Conservation (phyloP, 2,888 invertebrate species). For the Leistus spinibarbis region DNA sequence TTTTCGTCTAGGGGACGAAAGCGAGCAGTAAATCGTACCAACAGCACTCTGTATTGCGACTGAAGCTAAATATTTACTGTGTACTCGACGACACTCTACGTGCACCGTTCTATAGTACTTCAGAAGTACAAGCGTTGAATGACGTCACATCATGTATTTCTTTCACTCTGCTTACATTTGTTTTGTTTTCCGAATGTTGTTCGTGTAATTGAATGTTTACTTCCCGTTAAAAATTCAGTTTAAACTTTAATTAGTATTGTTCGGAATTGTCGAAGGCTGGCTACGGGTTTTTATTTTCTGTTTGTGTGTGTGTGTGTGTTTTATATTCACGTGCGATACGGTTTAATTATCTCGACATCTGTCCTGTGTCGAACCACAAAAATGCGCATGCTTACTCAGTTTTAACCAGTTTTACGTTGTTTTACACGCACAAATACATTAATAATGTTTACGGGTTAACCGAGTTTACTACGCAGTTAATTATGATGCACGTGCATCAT, state of each 20-base stretch:
- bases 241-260: conserved; percentile 15
- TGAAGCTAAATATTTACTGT: conserved; percentile 33
- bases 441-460: background rate
- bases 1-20: conserved; percentile 2
- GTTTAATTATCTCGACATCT: conserved; percentile 7
- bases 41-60: conserved; percentile 27
- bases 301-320: too few relatives aligned
- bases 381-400: background rate
- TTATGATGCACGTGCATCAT: background rate
- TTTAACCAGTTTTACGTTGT: background rate
- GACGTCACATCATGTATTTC: background rate
- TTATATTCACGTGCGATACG: conserved; percentile 13
- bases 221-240: conserved; percentile 20
- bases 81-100: conserved; percentile 19
- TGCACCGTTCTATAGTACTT: background rate
- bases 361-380: background rate
- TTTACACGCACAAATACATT: background rate
- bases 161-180: background rate
- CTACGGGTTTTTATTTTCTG: background rate
- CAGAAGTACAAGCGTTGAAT: background rate
- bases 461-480: background rate
- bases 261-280: background rate
- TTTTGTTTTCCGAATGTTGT: background rate
- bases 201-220: conserved; percentile 13
- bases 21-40: conserved; percentile 23